phyloP scores from a whole-genome alignment of 1,140 invertebrate genomes.

The Brachionus rubens region DNA sequence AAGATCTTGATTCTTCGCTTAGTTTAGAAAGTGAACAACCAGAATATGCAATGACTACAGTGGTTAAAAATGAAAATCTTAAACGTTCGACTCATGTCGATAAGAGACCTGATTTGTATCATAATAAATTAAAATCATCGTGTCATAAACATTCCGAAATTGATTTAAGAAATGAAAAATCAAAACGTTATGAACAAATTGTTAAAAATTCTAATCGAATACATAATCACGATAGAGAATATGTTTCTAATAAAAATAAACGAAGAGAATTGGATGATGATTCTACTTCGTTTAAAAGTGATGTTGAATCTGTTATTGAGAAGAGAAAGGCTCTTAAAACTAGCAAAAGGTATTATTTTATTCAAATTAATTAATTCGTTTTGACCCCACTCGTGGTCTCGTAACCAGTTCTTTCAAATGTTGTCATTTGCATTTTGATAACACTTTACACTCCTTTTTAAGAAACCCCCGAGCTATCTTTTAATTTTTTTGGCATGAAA shows the following conservation, averaged over 20 bases:
- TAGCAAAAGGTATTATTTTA: not conserved
- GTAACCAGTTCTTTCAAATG: too few relatives aligned
- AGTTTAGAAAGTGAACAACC: not conserved
- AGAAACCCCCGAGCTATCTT: too few relatives aligned
- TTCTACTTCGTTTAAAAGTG: not conserved
- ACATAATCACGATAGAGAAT: not conserved
- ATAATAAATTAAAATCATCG: not conserved
- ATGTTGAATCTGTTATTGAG: constrained; percentile 11
- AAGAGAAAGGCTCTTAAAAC: not conserved
- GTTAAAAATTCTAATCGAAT: not conserved
- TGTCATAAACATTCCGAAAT: not conserved
- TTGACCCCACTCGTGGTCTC: too few relatives aligned
- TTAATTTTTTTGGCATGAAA: too few relatives aligned
- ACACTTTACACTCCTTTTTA: too few relatives aligned
- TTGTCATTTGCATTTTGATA: too few relatives aligned
- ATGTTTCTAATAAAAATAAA: too few relatives aligned
- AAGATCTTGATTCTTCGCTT: constrained; percentile 14
- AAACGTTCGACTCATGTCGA: not conserved
- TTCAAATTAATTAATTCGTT: too few relatives aligned
- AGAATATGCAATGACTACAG: not conserved
- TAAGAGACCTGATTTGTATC: not conserved
- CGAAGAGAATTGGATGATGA: not conserved
- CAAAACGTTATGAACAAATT: constrained; percentile 4
- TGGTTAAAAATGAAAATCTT: constrained; percentile 1
- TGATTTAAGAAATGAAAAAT: not conserved